A percentile compares a stretch with the other conserved stretches of the same genome.
phyloP scores from a whole-genome alignment of 1,140 invertebrate species.

The Meloidogyne hapla region DNA sequence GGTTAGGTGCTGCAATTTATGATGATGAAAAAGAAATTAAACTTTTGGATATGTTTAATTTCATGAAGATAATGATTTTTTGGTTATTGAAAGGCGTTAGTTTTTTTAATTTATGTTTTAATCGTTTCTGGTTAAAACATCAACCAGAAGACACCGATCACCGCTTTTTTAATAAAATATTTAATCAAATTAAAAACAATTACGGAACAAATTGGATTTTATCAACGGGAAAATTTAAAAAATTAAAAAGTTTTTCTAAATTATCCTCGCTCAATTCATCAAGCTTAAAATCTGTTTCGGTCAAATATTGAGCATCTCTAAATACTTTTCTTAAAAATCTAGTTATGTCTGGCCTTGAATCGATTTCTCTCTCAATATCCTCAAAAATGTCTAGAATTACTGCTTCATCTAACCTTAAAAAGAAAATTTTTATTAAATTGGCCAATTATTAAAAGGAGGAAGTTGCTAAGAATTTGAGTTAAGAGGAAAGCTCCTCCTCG shows the following conservation, averaged over 20 bases:
- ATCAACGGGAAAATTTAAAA: conserved; percentile 17
- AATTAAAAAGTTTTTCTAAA: conserved; percentile 11
- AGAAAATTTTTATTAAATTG: neutral
- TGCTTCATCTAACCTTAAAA: conserved; percentile 31
- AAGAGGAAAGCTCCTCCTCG: too few species aligned
- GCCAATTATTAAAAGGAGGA: neutral
- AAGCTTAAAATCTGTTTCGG: conserved; percentile 24
- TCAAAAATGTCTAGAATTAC: conserved; percentile 36
- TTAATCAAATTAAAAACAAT: too few species aligned
- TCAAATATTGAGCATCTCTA: conserved; percentile 22
- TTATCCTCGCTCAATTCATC: conserved; percentile 12
- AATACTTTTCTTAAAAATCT: conserved; percentile 30
- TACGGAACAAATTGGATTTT: neutral
- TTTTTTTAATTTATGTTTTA: too few species aligned
- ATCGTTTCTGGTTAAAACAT: too few species aligned
- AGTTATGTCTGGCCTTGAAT: conserved; percentile 12
- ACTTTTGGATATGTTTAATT: conserved; percentile 29
- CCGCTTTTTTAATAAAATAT: too few species aligned
- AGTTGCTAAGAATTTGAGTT: too few species aligned
- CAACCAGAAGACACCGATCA: too few species aligned
- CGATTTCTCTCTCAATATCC: conserved; percentile 30
- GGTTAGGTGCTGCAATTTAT: conserved; percentile 34
- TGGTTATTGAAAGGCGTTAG: too few species aligned
- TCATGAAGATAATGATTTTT: too few species aligned
- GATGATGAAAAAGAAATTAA: conserved; percentile 25